Base-by-base conservation (phyloP, 2,113 vertebrate species). In the Kryptolebias marmoratus region DNA sequence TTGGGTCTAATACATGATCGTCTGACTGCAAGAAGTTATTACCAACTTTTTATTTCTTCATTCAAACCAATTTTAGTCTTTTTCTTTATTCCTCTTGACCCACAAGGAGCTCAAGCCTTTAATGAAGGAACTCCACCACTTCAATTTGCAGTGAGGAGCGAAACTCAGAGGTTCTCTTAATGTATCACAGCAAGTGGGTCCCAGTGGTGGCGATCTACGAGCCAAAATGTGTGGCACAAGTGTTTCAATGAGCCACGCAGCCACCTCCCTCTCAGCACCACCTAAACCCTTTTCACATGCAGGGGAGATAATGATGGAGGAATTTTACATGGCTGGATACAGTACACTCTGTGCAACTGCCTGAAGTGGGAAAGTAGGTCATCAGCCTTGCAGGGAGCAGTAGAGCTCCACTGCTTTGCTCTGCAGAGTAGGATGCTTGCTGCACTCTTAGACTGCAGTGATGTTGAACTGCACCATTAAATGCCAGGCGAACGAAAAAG, bases 321-420 rank as follows among this genome's bases (percentile, higher is more conserved):
- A 85, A 87, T 88, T 85, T 75, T 84, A 59, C 68, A 79, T 75
- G 75, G 71, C 74, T 79, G 75, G 71, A 79, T 66, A 68, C 71
- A 56, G 61, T 74, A 63, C 71, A 71, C 50, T 53, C 73, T 69
- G 69, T 74, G 65, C 73, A 82, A 82, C 76, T 31, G 69, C 78
- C 81, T 77, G 28, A 69, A 89, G 78, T 76, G 56, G 70, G 69
- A 89, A 90, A 90, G 77, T 90, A 91, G 90, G 90, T 91, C 90
- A 90, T 70, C 75, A 70, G 79, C 77, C 64, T 84, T 68, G 64
- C 49, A 77, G 72, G 68, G 68, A 77, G 77, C 80, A 73, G 60
- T 31, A 49, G 59, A 79, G 88, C 76, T 78, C 75, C 49, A 16
- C 30, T 63, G 75, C 77, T 71, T 70, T 16, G n/a, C 80, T 79